phyloP scores from a whole-genome alignment of 2,113 vertebrate species.

The Pseudorectes ferrugineus region DNA sequence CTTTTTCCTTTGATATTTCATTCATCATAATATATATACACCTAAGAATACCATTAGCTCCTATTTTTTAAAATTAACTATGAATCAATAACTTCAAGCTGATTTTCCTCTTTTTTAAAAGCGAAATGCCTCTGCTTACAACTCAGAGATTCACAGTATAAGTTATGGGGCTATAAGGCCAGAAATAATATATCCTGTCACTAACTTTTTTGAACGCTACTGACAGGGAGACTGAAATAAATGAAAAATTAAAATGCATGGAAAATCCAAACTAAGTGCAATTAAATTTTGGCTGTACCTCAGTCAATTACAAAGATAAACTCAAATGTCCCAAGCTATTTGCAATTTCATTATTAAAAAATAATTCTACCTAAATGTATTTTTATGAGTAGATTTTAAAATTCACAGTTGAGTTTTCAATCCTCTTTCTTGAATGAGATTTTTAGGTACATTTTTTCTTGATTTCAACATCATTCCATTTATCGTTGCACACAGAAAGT shows the following conservation, averaged over 20 bases:
- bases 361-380: not conserved
- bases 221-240: not conserved
- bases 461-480: not conserved
- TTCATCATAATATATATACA: not conserved
- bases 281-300: not conserved
- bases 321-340: not conserved
- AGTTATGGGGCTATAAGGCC: not conserved
- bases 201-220: not conserved
- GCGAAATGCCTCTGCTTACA: not conserved
- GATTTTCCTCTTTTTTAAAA: not conserved
- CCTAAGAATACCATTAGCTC: not conserved
- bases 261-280: not conserved
- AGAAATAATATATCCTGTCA: not conserved
- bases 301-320: not conserved
- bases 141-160: not conserved
- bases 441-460: not conserved
- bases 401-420: not conserved
- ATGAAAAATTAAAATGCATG: not conserved
- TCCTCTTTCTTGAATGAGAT: not conserved
- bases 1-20: not conserved
- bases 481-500: not conserved
- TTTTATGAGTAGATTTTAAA: not conserved
- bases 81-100: constrained; percentile 1
- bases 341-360: not conserved
- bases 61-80: not conserved